Conservation (phyloP, 2,113 vertebrate species). For the Lagopus muta region DNA sequence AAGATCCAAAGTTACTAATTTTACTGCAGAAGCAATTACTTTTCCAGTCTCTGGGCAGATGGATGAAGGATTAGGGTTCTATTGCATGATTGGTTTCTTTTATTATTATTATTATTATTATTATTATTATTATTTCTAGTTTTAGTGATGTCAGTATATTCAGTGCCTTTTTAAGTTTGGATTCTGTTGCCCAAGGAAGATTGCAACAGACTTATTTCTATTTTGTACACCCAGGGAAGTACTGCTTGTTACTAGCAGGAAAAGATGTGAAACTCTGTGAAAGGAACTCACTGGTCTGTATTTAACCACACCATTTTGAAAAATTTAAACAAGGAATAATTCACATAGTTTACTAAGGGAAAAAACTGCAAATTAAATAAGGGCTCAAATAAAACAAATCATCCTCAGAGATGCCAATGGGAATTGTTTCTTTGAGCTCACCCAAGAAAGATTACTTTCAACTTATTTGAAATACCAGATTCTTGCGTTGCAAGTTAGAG, state of each 20-base stretch:
- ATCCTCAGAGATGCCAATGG: not conserved
- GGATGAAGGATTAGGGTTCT: not conserved
- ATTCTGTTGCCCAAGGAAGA: not conserved
- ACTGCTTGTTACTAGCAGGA: not conserved
- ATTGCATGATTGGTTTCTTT: not conserved
- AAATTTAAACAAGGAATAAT: slow-evolving; percentile 13
- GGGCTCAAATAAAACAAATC: slow-evolving; percentile 38
- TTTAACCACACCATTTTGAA: not conserved
- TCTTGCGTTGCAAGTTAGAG: not conserved
- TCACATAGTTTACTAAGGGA: slow-evolving; percentile 56
- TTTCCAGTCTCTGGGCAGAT: not conserved
- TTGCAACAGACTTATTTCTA: slow-evolving; percentile 1
- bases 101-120: not conserved
- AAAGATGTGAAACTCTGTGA: not conserved
- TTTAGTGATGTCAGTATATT: slow-evolving; percentile 1
- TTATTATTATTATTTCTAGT: not conserved
- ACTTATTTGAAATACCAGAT: not conserved
- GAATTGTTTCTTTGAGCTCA: not conserved
- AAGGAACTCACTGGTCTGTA: not conserved
- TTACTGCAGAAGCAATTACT: not conserved
- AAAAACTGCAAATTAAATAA: slow-evolving; percentile 54
- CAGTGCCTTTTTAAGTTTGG: not conserved
- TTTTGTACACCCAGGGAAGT: not conserved
- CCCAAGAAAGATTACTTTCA: not conserved
- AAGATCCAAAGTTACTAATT: not conserved